Evolutionary conservation across 2,888 invertebrate species (phyloP).

Genomic region (Rhyacophila evoluta): DNA sequence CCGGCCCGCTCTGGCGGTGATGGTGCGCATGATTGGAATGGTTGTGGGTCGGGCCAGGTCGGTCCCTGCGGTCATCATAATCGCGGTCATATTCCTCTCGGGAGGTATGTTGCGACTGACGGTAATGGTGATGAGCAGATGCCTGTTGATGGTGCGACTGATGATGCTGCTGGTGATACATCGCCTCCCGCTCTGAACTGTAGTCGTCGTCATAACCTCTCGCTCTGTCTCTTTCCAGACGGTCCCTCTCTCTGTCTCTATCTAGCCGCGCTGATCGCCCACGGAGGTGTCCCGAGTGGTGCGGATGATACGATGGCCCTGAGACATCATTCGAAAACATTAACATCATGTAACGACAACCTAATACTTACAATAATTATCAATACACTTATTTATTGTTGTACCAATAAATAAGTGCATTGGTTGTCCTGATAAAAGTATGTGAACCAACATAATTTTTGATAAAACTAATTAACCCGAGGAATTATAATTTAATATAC

Average conservation of each 20-base stretch:
- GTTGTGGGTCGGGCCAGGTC: slow-evolving; percentile 33
- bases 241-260: slow-evolving; percentile 62
- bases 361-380: too few species aligned
- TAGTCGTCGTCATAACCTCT: slow-evolving; percentile 71
- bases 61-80: slow-evolving; percentile 59
- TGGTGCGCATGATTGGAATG: slow-evolving; percentile 53
- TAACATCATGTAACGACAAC: too few species aligned
- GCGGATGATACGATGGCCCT: slow-evolving; percentile 64
- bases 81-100: slow-evolving; percentile 60
- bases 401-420: too few species aligned
- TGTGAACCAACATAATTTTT: too few species aligned
- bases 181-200: slow-evolving; percentile 59
- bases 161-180: slow-evolving; percentile 57
- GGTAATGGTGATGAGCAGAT: slow-evolving; percentile 59
- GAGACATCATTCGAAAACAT: slow-evolving; percentile 52
- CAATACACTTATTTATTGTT: too few species aligned
- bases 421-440: too few species aligned
- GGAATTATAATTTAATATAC: too few species aligned
- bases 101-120: slow-evolving; percentile 60
- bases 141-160: slow-evolving; percentile 54
- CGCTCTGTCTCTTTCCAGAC: slow-evolving; percentile 59
- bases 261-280: slow-evolving; percentile 65
- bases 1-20: slow-evolving; percentile 60
- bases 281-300: slow-evolving; percentile 60
- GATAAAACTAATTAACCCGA: too few species aligned